Conservation (phyloP, 2,888 invertebrate genomes). For the Pantelozetes paolii region DNA sequence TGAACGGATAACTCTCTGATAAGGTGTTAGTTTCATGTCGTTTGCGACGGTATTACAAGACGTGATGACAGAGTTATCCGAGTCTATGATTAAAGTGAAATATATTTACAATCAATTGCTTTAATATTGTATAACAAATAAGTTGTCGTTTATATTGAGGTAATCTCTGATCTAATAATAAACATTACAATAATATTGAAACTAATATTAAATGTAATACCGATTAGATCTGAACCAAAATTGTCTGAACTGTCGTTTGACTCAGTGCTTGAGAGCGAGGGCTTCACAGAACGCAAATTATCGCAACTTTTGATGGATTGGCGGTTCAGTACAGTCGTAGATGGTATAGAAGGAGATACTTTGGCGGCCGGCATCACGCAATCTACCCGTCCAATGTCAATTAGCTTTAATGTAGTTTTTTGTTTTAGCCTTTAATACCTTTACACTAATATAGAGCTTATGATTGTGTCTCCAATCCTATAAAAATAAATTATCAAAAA, state of each 20-base stretch:
- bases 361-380: slow-evolving; percentile 27
- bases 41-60: background rate
- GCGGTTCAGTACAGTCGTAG: background rate
- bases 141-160: background rate
- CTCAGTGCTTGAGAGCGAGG: background rate
- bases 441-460: no score
- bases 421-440: no score
- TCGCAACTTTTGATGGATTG: slow-evolving; percentile 12
- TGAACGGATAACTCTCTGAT: slow-evolving; percentile 49
- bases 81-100: background rate
- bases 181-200: no score
- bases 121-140: no score
- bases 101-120: background rate
- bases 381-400: background rate
- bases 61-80: background rate
- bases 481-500: no score
- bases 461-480: no score
- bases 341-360: slow-evolving; percentile 10
- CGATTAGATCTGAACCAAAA: background rate
- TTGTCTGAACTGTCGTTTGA: background rate
- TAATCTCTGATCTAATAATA: no score
- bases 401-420: background rate
- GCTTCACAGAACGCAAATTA: background rate
- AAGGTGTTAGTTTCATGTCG: slow-evolving; percentile 44
- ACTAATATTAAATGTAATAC: background rate